Evolutionary conservation across 2,888 invertebrate species (phyloP), one percentile per base, ranked within the genome.

Genomic region (Polyommatus icarus): DNA sequence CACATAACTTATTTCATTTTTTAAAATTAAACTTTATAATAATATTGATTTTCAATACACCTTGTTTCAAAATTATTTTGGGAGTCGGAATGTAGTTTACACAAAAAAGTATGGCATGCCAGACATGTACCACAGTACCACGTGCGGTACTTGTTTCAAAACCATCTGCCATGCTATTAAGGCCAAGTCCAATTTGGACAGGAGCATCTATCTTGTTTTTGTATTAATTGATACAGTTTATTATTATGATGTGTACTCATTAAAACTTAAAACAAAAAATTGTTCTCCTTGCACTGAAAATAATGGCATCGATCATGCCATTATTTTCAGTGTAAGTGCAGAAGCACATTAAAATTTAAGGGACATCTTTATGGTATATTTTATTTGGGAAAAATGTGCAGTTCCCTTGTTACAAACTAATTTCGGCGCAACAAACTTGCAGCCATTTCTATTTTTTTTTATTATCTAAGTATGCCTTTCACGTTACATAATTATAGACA

Each of bases 131-230:
- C 50, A 50, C 50, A 50, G 24, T 61, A 59, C 24, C 24, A 67
- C 61, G 61, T 67, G 61, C 61, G 61, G 24, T 67, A 67, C 61
- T 29, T 67, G 61, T 67, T 67, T 67, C 15, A 24, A 61, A 67
- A 67, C 61, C 61, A 67, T 67, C 61, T 67, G 61, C 61, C 24
- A 8, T 67, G 24, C 61, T 32, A 3, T 3, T 67, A 67, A 67
- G 24, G 61, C 15, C 24, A 67, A 67, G 61, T 67, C 29, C 61
- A 67, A 67, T 24, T 24, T 29, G 24, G 24, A 67, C 24, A 3
- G 12, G 61, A 24, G 24, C 24, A 3, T 10, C 61, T 1, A 24
- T 67, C 61, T 67, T 67, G 61, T 1, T 67, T 67, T 67, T 67
- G 10, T 67, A 24, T 7, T 8, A 59, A 59, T 57, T 57, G 1